Evolutionary conservation across 2,797 vertebrate species (phyloP).

Genomic region (Gobio occitaniae): DNA sequence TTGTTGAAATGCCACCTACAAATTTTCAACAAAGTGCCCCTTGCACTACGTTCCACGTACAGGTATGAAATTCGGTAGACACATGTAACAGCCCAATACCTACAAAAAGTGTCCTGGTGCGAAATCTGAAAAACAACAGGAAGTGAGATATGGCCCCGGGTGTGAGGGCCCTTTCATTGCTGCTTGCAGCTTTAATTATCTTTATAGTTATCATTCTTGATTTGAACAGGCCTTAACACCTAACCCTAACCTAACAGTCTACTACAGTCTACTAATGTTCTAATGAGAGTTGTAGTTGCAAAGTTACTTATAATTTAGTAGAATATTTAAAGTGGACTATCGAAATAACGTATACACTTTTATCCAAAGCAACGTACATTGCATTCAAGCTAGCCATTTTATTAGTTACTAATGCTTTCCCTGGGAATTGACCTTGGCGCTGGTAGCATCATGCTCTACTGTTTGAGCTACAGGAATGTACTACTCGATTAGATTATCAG

Average conservation of each 20-base stretch:
- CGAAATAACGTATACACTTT: neutral
- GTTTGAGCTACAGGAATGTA: neutral
- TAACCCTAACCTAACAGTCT: neutral
- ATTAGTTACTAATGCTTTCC: neutral
- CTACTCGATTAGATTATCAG: neutral
- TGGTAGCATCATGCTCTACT: neutral
- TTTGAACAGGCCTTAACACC: too few relatives aligned
- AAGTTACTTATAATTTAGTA: neutral
- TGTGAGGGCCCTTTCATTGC: too few relatives aligned
- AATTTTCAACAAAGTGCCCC: too few relatives aligned
- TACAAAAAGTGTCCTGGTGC: too few relatives aligned
- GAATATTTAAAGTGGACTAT: neutral
- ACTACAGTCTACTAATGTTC: neutral
- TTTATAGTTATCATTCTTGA: too few relatives aligned
- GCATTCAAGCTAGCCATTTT: neutral
- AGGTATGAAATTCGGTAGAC: too few relatives aligned
- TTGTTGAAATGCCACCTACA: too few relatives aligned
- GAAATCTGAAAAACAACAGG: too few relatives aligned
- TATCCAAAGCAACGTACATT: neutral
- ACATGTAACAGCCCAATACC: too few relatives aligned
- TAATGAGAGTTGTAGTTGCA: neutral
- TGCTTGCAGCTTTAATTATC: too few relatives aligned
- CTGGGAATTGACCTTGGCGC: neutral
- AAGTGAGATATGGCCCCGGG: too few relatives aligned
- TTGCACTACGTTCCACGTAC: too few relatives aligned